Evolutionary conservation across 2,113 vertebrate species (phyloP).

Genomic region (Mesembrinibis cayennensis): DNA sequence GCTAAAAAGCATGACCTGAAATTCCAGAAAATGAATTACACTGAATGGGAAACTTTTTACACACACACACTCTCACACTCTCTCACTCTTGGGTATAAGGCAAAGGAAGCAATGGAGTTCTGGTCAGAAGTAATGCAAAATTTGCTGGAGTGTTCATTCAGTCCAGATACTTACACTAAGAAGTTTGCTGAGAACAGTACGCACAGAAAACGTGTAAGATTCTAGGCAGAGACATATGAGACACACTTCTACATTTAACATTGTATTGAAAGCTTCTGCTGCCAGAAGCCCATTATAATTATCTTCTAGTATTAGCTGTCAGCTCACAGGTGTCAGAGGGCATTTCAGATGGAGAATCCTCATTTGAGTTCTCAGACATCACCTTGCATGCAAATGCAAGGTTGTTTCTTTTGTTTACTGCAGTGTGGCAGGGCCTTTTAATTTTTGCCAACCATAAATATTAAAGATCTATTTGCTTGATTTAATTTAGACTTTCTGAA

Average conservation of each 20-base stretch:
- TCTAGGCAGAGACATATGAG: background rate
- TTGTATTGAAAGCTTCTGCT: background rate
- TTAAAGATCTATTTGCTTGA: background rate
- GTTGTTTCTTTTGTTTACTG: background rate
- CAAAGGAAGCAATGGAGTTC: background rate
- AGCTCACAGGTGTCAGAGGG: background rate
- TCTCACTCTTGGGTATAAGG: background rate
- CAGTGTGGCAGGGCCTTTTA: background rate
- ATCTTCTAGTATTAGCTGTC: background rate
- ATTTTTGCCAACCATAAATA: background rate
- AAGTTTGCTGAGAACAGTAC: background rate
- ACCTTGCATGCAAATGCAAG: background rate
- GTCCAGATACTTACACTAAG: background rate
- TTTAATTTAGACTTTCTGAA: background rate
- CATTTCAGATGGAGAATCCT: background rate
- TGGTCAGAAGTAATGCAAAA: background rate
- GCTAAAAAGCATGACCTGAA: background rate
- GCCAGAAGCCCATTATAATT: background rate
- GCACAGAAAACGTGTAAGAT: accelerated
- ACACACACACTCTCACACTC: background rate
- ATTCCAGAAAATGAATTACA: background rate
- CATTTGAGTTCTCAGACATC: background rate
- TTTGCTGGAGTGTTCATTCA: background rate
- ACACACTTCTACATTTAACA: background rate
- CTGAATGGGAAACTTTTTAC: background rate